A percentile compares a stretch with the other conserved stretches of the same genome.
Conservation (phyloP, 2,888 invertebrate genomes). For the Galeruca laticollis region DNA sequence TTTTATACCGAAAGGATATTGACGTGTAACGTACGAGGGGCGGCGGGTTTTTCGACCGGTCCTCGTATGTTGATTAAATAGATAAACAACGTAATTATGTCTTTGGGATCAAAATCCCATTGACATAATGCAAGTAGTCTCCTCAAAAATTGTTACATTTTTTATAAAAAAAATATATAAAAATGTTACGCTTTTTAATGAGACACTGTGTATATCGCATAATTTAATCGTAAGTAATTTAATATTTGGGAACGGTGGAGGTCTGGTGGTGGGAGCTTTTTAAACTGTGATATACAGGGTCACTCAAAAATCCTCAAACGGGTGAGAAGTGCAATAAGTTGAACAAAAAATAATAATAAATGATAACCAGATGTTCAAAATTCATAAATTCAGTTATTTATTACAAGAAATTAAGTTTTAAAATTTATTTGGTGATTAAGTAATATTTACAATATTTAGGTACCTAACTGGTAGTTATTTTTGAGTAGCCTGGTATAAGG, state of each 20-base stretch:
- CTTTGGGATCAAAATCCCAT: conserved; percentile 45
- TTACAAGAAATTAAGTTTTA: neutral
- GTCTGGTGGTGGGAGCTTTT: conserved; percentile 59
- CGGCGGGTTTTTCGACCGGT: conserved; percentile 29
- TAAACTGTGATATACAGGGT: conserved; percentile 43
- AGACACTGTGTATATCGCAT: conserved; percentile 40
- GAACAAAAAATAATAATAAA: neutral
- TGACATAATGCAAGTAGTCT: neutral
- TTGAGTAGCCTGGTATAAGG: conserved; percentile 45
- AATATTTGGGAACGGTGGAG: conserved; percentile 61
- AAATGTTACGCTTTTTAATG: neutral
- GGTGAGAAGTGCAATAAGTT: conserved; percentile 27
- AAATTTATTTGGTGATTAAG: neutral
- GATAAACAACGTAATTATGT: conserved; percentile 11
- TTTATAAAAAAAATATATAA: neutral
- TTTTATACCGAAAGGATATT: conserved; percentile 33
- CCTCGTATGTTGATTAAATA: conserved; percentile 36
- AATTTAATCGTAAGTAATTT: conserved; percentile 50
- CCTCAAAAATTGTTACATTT: conserved; percentile 2
- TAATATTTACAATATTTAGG: neutral
- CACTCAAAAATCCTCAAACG: conserved; percentile 33
- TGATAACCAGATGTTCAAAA: neutral
- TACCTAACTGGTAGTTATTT: conserved; percentile 14
- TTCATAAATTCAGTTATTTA: neutral
- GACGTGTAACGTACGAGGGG: conserved; percentile 37